Conservation (phyloP, 1,140 invertebrate species). For the Brachionus rubens region DNA sequence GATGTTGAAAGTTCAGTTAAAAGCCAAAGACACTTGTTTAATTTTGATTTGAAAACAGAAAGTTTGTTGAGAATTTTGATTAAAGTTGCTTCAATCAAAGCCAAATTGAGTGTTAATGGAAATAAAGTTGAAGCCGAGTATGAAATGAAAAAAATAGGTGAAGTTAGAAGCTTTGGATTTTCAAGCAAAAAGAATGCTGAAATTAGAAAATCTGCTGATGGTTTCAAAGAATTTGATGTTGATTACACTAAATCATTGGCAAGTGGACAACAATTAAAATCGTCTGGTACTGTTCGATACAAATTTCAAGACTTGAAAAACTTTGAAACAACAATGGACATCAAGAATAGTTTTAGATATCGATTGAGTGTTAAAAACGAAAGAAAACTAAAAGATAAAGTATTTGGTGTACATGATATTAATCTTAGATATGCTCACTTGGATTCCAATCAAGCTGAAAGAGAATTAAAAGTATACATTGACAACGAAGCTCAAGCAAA, state of each 20-base stretch:
- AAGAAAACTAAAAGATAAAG: neutral
- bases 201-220: neutral
- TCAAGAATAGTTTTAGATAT: slow-evolving; percentile 12
- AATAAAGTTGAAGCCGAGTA: neutral
- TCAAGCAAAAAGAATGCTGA: neutral
- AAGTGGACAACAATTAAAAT: neutral
- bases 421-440: slow-evolving; percentile 16
- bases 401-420: slow-evolving; percentile 20
- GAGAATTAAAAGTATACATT: slow-evolving; percentile 8
- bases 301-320: slow-evolving; percentile 15
- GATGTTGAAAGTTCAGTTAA: neutral
- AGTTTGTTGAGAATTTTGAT: slow-evolving; percentile 14
- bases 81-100: neutral
- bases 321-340: slow-evolving; percentile 3
- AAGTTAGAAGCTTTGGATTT: slow-evolving; percentile 3
- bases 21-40: neutral
- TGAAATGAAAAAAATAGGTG: slow-evolving; percentile 41
- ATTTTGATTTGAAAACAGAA: slow-evolving; percentile 25
- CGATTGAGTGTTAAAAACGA: neutral
- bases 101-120: neutral
- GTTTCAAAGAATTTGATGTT: slow-evolving; percentile 38
- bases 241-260: slow-evolving; percentile 16
- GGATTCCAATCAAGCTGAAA: neutral
- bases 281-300: neutral
- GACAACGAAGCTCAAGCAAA: slow-evolving; percentile 22